phyloP scores from a whole-genome alignment of 1,140 invertebrate species.

The Dinothrombium tinctorium region DNA sequence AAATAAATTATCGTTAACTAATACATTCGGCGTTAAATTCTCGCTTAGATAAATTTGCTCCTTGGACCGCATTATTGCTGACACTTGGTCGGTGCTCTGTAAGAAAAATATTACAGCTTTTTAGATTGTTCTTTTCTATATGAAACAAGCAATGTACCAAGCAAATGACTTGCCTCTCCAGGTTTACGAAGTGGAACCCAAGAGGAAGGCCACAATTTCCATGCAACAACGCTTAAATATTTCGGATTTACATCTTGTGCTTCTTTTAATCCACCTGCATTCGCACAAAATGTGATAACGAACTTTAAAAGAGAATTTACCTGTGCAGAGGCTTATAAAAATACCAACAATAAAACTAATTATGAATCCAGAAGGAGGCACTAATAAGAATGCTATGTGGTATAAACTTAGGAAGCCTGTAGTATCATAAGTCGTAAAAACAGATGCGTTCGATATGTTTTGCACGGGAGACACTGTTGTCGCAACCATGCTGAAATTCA shows the following conservation, averaged over 20 bases:
- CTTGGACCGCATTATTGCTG: too few species aligned
- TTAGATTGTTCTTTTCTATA: too few species aligned
- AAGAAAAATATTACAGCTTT: too few species aligned
- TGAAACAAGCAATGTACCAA: too few species aligned
- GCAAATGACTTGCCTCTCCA: too few species aligned
- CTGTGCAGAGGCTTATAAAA: slow-evolving; percentile 5
- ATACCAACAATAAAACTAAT: slow-evolving; percentile 7
- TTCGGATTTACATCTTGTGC: neutral
- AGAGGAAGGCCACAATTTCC: neutral
- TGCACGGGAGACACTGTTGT: too few species aligned
- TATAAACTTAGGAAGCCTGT: slow-evolving; percentile 5
- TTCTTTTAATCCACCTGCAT: neutral
- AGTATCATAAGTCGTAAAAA: neutral
- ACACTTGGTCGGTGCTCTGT: too few species aligned
- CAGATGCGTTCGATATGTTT: neutral
- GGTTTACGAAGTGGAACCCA: neutral
- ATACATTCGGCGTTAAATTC: too few species aligned
- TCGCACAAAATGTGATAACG: neutral
- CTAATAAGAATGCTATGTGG: slow-evolving; percentile 11
- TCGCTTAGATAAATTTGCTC: too few species aligned
- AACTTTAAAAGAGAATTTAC: slow-evolving; percentile 1
- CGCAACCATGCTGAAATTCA: too few species aligned
- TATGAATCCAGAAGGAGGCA: slow-evolving; percentile 10
- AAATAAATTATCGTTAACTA: too few species aligned
- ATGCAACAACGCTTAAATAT: neutral